Evolutionary conservation across 2,797 vertebrate genomes (phyloP).

Genomic region (Phoebastria nigripes): DNA sequence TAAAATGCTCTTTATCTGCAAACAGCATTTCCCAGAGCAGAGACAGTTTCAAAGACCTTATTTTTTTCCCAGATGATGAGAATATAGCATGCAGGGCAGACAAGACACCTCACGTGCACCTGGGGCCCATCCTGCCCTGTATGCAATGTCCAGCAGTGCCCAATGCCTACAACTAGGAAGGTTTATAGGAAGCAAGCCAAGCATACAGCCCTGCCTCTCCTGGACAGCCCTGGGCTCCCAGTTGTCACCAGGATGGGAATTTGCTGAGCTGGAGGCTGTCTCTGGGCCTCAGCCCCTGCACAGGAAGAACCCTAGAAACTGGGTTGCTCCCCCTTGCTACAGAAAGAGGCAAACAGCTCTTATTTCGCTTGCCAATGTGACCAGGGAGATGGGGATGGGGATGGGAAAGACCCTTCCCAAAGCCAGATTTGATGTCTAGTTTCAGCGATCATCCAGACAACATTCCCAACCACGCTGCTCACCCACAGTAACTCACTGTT

Average conservation of each 20-base stretch:
- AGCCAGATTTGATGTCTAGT: background rate
- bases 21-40: background rate
- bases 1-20: background rate
- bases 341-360: background rate
- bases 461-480: background rate
- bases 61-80: background rate
- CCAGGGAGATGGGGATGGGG: background rate
- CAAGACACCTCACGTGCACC: background rate
- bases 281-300: background rate
- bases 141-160: background rate
- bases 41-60: background rate
- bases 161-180: background rate
- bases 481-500: background rate
- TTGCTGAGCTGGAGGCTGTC: background rate
- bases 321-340: background rate
- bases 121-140: background rate
- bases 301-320: background rate
- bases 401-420: background rate
- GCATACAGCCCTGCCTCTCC: background rate
- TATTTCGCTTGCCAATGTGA: fast-evolving
- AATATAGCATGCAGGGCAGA: background rate
- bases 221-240: background rate
- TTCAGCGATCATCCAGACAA: background rate
- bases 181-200: background rate
- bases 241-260: background rate